Conservation (phyloP, 2,113 vertebrate genomes). For the Nibea albiflora region DNA sequence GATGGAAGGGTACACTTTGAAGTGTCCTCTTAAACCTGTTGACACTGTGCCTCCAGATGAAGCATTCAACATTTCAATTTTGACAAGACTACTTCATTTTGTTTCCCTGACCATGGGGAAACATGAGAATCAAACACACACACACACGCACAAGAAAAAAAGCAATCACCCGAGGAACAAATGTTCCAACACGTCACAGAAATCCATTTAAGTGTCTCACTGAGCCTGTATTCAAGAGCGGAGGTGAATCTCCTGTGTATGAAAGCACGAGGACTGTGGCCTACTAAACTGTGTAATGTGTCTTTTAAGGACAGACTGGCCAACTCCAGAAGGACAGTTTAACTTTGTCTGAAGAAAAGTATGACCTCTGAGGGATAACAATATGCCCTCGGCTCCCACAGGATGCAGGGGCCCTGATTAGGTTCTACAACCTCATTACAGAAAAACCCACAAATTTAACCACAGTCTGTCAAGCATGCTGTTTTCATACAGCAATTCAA, state of each 20-base stretch:
- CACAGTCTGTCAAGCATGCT: neutral
- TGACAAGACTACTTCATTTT: slow-evolving; percentile 63
- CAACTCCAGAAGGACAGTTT: slow-evolving; percentile 46
- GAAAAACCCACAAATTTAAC: neutral
- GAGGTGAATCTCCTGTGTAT: slow-evolving; percentile 50
- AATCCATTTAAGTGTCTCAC: slow-evolving; percentile 59
- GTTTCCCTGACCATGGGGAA: slow-evolving; percentile 48
- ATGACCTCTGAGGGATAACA: slow-evolving; percentile 14
- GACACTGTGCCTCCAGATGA: slow-evolving; percentile 35
- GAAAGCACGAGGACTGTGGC: slow-evolving; percentile 21
- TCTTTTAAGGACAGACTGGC: slow-evolving; percentile 38
- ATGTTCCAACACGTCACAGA: slow-evolving; percentile 58
- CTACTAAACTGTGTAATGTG: slow-evolving; percentile 52
- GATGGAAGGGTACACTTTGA: neutral
- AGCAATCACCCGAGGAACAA: slow-evolving; percentile 56
- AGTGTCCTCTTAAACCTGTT: slow-evolving; percentile 45
- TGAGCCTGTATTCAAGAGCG: slow-evolving; percentile 38
- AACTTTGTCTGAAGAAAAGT: slow-evolving; percentile 39
- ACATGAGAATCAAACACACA: slow-evolving; percentile 4
- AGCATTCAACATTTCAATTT: slow-evolving; percentile 48
- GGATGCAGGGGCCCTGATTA: slow-evolving; percentile 1
- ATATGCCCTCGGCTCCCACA: neutral
- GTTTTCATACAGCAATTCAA: neutral
- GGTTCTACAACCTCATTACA: neutral
- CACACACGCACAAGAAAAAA: slow-evolving; percentile 23